Conservation (phyloP, 1,140 invertebrate genomes). For the Drosophila trapezifrons region DNA sequence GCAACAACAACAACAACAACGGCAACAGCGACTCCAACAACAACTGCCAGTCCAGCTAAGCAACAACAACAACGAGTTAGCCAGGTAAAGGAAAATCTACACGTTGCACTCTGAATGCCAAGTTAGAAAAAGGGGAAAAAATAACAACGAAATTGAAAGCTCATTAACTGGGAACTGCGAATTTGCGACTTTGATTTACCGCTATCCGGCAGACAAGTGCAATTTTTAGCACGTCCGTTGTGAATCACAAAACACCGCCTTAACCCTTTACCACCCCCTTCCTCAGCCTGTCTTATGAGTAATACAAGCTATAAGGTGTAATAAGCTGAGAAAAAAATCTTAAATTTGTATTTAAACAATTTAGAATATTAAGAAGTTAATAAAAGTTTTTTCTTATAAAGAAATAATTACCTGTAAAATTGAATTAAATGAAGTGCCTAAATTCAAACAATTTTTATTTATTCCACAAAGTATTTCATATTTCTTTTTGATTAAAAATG, state of each 20-base stretch:
- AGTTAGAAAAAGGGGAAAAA: background rate
- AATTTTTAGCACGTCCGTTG: conserved; percentile 37
- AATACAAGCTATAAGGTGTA: conserved; percentile 11
- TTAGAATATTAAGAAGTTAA: background rate
- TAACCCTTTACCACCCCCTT: background rate
- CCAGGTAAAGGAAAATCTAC: conserved; percentile 42
- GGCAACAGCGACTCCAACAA: conserved; percentile 6
- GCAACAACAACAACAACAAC: conserved; percentile 20
- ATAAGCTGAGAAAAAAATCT: conserved; percentile 5
- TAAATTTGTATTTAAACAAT: background rate
- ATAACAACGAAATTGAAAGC: conserved; percentile 33
- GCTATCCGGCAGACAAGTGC: conserved; percentile 38
- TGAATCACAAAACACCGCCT: conserved; percentile 23
- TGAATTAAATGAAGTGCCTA: too few relatives aligned
- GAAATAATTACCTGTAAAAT: too few relatives aligned
- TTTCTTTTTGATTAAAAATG: background rate
- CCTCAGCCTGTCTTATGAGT: conserved; percentile 3
- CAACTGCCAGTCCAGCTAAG: conserved; percentile 25
- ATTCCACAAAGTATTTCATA: too few relatives aligned
- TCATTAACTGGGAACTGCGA: conserved; percentile 34
- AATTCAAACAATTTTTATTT: too few relatives aligned
- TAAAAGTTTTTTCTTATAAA: background rate
- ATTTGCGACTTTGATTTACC: conserved; percentile 45
- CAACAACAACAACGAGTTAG: conserved; percentile 26
- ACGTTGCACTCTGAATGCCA: conserved; percentile 9